phyloP scores from a whole-genome alignment of 64 coral and sea anemone genomes.

The Montipora cactus region DNA sequence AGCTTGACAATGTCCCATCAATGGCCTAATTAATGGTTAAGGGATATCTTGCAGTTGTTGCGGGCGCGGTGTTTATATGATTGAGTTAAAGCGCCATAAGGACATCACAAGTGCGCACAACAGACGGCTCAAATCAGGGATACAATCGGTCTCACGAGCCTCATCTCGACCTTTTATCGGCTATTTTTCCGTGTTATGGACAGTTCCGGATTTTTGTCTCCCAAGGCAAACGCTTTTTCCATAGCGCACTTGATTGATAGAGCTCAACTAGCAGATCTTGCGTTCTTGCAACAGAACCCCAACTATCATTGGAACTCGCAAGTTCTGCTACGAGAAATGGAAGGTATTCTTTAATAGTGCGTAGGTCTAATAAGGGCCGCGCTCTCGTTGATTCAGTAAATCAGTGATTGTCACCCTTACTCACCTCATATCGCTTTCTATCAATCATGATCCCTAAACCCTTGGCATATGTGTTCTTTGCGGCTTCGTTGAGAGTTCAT shows the following conservation, averaged over 20 bases:
- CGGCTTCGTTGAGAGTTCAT: constrained; percentile 16
- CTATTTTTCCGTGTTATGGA: constrained; percentile 80
- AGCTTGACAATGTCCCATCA: constrained; percentile 29
- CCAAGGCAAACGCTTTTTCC: constrained; percentile 99
- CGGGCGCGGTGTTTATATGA: constrained; percentile 28
- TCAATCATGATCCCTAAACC: constrained; percentile 2
- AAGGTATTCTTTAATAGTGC: constrained; percentile 61
- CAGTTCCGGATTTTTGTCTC: constrained; percentile 95
- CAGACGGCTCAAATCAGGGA: constrained; percentile 28
- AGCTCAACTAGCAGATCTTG: constrained; percentile 90
- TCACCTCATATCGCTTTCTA: not conserved
- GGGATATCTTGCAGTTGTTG: constrained; percentile 38
- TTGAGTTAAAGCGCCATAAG: constrained; percentile 1
- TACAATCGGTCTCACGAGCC: constrained; percentile 15
- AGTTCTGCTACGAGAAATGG: constrained; percentile 89
- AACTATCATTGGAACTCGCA: constrained; percentile 95
- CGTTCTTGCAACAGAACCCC: constrained; percentile 77
- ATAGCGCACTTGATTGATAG: constrained; percentile 98
- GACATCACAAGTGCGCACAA: constrained; percentile 9
- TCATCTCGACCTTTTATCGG: constrained; percentile 57
- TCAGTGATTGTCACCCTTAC: not conserved
- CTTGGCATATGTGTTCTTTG: constrained; percentile 33
- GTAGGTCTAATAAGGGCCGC: not conserved
- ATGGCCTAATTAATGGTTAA: constrained; percentile 54
- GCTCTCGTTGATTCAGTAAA: not conserved